Conservation (phyloP, 2,113 vertebrate genomes). For the Lophura nycthemera region DNA sequence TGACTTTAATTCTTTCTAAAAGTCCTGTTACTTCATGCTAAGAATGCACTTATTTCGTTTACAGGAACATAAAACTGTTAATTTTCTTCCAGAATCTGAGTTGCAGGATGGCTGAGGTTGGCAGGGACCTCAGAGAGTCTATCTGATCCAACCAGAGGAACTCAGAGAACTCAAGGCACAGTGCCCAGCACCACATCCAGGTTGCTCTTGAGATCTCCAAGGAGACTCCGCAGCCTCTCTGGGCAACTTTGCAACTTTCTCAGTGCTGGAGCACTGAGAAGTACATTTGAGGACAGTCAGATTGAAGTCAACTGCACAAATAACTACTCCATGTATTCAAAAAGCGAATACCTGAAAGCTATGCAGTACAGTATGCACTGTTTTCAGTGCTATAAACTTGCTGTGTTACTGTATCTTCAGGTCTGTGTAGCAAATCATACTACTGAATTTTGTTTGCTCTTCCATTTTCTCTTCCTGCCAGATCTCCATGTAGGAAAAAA, state of each 20-base stretch:
- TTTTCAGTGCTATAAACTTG: neutral
- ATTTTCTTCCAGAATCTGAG: neutral
- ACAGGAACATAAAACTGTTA: neutral
- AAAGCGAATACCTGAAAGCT: neutral
- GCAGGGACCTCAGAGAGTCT: neutral
- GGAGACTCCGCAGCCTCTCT: neutral
- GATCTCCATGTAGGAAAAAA: neutral
- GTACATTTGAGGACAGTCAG: neutral
- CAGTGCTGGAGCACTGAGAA: neutral
- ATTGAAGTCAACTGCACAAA: neutral
- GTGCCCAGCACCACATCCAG: neutral
- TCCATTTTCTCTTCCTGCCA: neutral
- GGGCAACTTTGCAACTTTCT: neutral
- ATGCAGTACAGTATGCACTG: neutral
- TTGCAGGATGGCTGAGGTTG: neutral
- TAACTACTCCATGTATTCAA: neutral
- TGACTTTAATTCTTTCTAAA: neutral
- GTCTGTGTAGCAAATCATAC: neutral
- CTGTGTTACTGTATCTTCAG: neutral
- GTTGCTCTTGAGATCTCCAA: neutral
- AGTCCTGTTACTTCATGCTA: neutral
- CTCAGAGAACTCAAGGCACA: neutral
- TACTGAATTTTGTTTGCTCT: neutral
- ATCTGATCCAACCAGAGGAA: neutral
- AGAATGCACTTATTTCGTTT: neutral